phyloP scores from a whole-genome alignment of 2,888 invertebrate species.

The Lordiphosa fenestrarum region DNA sequence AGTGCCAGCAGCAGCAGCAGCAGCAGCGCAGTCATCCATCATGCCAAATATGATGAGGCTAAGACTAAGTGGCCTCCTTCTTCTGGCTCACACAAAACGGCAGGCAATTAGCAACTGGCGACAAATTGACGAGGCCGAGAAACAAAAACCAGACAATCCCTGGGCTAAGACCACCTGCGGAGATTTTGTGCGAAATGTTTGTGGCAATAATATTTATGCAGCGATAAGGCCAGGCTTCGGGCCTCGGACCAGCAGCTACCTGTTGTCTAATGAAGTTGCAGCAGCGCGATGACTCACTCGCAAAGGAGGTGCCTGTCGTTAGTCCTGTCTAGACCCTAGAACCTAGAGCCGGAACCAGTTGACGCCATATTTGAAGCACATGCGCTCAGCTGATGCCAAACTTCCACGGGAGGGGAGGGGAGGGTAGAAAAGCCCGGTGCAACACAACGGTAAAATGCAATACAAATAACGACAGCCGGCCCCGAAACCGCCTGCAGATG shows the following conservation, averaged over 20 bases:
- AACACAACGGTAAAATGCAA: slow-evolving; percentile 64
- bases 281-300: slow-evolving; percentile 57
- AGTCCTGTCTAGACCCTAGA: slow-evolving; percentile 63
- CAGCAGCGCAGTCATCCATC: slow-evolving; percentile 43
- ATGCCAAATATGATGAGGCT: slow-evolving; percentile 43
- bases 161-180: slow-evolving; percentile 57
- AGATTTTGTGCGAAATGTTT: slow-evolving; percentile 66
- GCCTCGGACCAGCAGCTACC: slow-evolving; percentile 2
- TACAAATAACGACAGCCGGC: slow-evolving; percentile 70
- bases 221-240: background rate
- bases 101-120: slow-evolving; percentile 69
- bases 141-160: slow-evolving; percentile 13
- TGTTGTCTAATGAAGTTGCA: slow-evolving; percentile 50
- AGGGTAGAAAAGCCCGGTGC: slow-evolving; percentile 29
- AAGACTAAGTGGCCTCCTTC: slow-evolving; percentile 21
- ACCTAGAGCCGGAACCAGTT: slow-evolving; percentile 34
- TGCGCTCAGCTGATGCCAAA: background rate
- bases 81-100: background rate
- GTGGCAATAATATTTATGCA: slow-evolving; percentile 70
- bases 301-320: slow-evolving; percentile 37
- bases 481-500: slow-evolving; percentile 56
- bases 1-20: too few species aligned
- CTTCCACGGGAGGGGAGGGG: background rate
- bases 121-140: slow-evolving; percentile 59
- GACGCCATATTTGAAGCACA: slow-evolving; percentile 25